Evolutionary conservation across 2,113 vertebrate genomes (phyloP).

Genomic region (Oncorhynchus masou): DNA sequence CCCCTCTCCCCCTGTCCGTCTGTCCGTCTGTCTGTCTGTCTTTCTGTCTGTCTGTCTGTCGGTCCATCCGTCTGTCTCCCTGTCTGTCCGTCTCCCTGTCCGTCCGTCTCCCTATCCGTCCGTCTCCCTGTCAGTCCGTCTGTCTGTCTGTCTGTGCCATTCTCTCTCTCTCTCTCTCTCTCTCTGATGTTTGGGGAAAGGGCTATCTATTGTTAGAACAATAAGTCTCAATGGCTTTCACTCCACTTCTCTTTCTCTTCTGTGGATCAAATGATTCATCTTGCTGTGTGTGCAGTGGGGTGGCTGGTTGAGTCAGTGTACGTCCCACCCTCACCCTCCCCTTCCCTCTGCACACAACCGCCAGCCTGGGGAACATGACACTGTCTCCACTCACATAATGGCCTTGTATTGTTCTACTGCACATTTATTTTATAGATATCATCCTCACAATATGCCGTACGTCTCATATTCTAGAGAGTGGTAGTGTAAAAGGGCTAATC

Average conservation of each 20-base stretch:
- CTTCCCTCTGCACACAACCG: not conserved
- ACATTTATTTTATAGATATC: too few relatives aligned
- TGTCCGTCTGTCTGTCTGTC: too few relatives aligned
- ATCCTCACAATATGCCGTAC: too few relatives aligned
- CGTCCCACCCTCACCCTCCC: not conserved
- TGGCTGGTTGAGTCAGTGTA: not conserved
- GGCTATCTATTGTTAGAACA: constrained; percentile 62
- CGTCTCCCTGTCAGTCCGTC: not conserved
- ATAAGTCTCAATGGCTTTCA: constrained; percentile 63
- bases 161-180: not conserved
- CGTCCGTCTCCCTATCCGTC: too few relatives aligned
- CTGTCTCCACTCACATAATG: not conserved
- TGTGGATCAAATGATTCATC: constrained; percentile 58
- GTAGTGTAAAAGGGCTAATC: too few relatives aligned
- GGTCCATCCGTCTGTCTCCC: too few relatives aligned
- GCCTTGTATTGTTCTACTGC: too few relatives aligned
- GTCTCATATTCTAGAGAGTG: too few relatives aligned
- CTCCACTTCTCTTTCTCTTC: constrained; percentile 39
- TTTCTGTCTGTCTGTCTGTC: too few relatives aligned
- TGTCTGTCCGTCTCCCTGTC: too few relatives aligned
- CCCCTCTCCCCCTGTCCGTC: too few relatives aligned
- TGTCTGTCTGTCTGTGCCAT: not conserved
- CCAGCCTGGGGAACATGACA: not conserved
- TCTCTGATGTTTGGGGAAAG: constrained; percentile 14
- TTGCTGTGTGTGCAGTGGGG: constrained; percentile 25